A percentile compares a stretch with the other conserved stretches of the same genome.
Evolutionary conservation across 1,140 invertebrate genomes (phyloP).

Genomic region (Venturia canescens): DNA sequence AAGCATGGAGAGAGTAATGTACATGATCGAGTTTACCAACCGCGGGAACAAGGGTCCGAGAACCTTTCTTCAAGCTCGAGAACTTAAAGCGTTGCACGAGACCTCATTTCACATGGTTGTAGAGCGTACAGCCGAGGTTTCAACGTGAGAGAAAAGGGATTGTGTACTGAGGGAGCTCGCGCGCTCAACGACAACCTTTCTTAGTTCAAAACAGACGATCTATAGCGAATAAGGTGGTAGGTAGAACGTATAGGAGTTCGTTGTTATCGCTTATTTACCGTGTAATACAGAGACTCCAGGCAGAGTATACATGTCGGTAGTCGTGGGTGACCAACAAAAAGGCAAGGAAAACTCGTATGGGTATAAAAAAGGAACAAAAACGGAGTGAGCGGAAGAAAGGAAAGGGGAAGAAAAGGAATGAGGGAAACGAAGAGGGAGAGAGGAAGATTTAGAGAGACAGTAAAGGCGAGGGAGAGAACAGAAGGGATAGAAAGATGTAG

Average conservation of each 20-base stretch:
- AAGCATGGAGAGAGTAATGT: background rate
- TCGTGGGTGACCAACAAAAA: background rate
- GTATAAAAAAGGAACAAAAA: background rate
- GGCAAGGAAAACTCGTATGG: background rate
- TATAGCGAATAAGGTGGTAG: constrained; percentile 31
- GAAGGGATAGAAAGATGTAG: background rate
- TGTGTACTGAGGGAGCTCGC: constrained; percentile 34
- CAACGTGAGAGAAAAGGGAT: constrained; percentile 29
- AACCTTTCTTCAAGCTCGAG: background rate
- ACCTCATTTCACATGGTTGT: constrained; percentile 30
- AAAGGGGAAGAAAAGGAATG: background rate
- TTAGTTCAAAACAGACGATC: constrained; percentile 11
- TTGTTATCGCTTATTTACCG: constrained; percentile 64
- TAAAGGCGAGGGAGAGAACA: constrained; percentile 44
- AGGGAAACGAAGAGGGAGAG: background rate
- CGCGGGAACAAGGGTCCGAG: constrained; percentile 17
- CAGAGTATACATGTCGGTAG: background rate
- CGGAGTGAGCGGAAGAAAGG: background rate
- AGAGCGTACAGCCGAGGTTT: constrained; percentile 38
- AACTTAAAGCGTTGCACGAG: constrained; percentile 21
- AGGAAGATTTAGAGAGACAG: background rate
- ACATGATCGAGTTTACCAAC: background rate
- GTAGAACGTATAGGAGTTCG: constrained; percentile 15
- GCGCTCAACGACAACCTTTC: constrained; percentile 10
- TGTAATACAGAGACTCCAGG: constrained; percentile 54